Base-by-base conservation (phyloP, 2,113 vertebrate species). In the Cheirogaleus medius region DNA sequence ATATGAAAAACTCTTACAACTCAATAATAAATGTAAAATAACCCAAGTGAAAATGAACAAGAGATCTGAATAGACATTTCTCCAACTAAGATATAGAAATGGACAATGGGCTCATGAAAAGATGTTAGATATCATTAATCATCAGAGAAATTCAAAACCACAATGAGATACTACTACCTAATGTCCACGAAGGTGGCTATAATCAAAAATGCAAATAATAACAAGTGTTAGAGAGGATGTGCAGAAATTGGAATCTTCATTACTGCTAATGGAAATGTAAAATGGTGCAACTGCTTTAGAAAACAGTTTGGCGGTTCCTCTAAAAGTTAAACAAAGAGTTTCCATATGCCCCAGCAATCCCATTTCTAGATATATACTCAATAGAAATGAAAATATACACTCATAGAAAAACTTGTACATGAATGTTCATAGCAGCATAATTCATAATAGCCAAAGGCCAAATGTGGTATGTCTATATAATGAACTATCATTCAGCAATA, bases 11-110 rank as follows among this genome's bases (percentile, higher is more conserved):
- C 42, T 1, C 27, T 92, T 80, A 91, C 15, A 84, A 78, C 17
- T 83, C 60, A 74, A 85, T 44, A 95, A 81, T 52, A 86, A 90
- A 42, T 44, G 27, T 90, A 60, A 76, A 85, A 89, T 32, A 94
- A 91, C 23, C 17, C 71, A 56, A 77, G 52, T 90, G 49, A 58
- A 90, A 77, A 58, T 44, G 27, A 29, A 17, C 80, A 87, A 95
- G 86, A 44, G 27, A 80, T 87, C 6, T 93, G n/a, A 91, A 84
- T 29, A 90, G n/a, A 34, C 5, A 78, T 74, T 95, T 84, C 42
- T 63, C 63, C 83, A 89, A 73, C 47, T 44, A 82, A 94, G 47
- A 94, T 49, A 56, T 0, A 42, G 20, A 83, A 94, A 90, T 37
- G 14, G 25, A 8, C 56, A 95, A 52, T n/a, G 49, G 71, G 11